Evolutionary conservation across 2,888 invertebrate genomes (phyloP).

Genomic region (Himalopsyche tibetana): DNA sequence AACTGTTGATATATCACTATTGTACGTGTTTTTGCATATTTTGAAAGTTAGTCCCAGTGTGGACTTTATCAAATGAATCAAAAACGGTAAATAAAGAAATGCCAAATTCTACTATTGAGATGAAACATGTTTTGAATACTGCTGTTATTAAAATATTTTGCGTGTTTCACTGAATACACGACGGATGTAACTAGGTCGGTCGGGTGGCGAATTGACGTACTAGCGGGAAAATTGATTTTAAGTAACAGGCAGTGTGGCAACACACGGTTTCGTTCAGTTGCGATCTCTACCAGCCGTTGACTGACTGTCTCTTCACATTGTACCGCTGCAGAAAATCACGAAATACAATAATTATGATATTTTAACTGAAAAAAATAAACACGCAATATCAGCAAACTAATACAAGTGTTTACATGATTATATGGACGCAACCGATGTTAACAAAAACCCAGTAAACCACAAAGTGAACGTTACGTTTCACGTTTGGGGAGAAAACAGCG

Average conservation of each 20-base stretch:
- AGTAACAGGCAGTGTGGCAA: neutral
- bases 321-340: slow-evolving; percentile 4
- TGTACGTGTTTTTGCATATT: too few relatives aligned
- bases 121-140: too few relatives aligned
- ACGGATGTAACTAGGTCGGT: too few relatives aligned
- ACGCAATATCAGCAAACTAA: neutral
- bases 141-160: neutral
- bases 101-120: too few relatives aligned
- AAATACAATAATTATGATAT: neutral
- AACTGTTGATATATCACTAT: too few relatives aligned
- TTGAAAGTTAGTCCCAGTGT: too few relatives aligned
- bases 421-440: neutral
- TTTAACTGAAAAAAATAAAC: slow-evolving; percentile 3
- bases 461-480: neutral
- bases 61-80: too few relatives aligned
- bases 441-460: neutral
- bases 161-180: neutral
- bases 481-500: neutral
- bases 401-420: neutral
- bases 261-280: neutral
- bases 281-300: neutral
- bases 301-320: neutral
- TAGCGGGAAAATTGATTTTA: neutral
- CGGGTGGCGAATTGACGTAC: too few relatives aligned
- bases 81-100: too few relatives aligned